These are phyloP conservation scores for Centroberyx gerrardi DNA, from an alignment of 2,797 vertebrate species.

Conservation along the genomic window DNA sequence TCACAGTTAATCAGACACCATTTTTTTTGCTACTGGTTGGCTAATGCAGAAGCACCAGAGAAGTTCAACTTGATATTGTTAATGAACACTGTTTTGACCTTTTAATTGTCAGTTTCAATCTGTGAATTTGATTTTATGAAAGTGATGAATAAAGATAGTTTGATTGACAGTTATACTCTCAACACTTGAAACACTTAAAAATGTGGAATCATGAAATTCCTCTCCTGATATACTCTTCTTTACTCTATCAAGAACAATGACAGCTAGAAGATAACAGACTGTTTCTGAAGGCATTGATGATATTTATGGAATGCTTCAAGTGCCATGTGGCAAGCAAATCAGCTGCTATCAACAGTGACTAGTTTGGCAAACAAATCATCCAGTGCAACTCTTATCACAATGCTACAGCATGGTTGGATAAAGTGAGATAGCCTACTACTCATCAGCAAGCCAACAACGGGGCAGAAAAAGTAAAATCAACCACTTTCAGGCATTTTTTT, in stretches of 20 bases:
- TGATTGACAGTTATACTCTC: constrained; percentile 26
- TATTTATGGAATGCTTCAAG: constrained; percentile 27
- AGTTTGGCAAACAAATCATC: not conserved
- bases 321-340: constrained; percentile 14
- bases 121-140: not conserved
- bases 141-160: not conserved
- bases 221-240: not conserved
- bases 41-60: not conserved
- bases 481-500: not conserved
- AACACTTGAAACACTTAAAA: not conserved
- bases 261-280: constrained; percentile 24
- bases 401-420: constrained; percentile 10
- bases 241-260: constrained; percentile 36
- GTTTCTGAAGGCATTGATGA: not conserved
- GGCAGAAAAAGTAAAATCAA: not conserved
- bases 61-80: not conserved
- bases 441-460: no score
- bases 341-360: constrained; percentile 28
- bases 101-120: constrained; percentile 1
- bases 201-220: constrained; percentile 1
- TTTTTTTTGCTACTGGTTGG: not conserved
- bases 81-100: not conserved
- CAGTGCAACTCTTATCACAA: constrained; percentile 13
- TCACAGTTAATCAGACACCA: constrained; percentile 9
- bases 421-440: not conserved